Percentiles rank a stretch among this genome's conserved stretches.
phyloP scores from a whole-genome alignment of 2,797 vertebrate genomes.

The Clarias pachynema region DNA sequence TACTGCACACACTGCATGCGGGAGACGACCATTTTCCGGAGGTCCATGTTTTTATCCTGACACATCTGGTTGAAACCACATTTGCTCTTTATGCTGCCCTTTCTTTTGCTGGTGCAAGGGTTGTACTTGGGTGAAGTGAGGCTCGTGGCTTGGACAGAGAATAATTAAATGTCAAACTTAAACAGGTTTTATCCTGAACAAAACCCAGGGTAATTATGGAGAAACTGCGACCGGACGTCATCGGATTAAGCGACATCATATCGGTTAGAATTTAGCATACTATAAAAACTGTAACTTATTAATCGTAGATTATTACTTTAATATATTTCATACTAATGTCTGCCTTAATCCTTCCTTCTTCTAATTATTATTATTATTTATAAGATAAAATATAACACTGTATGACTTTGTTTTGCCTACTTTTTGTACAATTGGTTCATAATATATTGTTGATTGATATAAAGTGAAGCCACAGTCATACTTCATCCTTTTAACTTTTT shows the following conservation, averaged over 20 bases:
- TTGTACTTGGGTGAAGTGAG: not conserved
- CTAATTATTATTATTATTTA: not conserved
- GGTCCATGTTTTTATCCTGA: not conserved
- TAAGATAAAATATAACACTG: not conserved
- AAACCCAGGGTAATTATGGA: not conserved
- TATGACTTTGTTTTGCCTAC: not conserved
- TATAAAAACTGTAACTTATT: not conserved
- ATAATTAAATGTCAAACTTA: not conserved
- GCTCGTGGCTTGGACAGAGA: not conserved
- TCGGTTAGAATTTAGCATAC: not conserved
- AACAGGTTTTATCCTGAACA: not conserved
- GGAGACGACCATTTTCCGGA: not conserved
- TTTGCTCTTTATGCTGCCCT: not conserved
- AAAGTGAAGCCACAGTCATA: not conserved
- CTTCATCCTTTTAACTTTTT: not conserved
- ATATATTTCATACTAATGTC: not conserved
- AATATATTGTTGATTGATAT: not conserved
- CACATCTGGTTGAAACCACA: not conserved
- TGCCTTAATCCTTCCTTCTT: not conserved
- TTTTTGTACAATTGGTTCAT: not conserved
- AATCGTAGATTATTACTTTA: not conserved
- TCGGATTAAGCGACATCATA: not conserved
- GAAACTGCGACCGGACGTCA: not conserved
- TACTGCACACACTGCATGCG: not conserved
- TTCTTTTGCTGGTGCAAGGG: not conserved